A percentile compares a stretch with the other conserved stretches of the same genome.
Conservation (phyloP, 1,140 invertebrate genomes). For the Vollenhovia emeryi region DNA sequence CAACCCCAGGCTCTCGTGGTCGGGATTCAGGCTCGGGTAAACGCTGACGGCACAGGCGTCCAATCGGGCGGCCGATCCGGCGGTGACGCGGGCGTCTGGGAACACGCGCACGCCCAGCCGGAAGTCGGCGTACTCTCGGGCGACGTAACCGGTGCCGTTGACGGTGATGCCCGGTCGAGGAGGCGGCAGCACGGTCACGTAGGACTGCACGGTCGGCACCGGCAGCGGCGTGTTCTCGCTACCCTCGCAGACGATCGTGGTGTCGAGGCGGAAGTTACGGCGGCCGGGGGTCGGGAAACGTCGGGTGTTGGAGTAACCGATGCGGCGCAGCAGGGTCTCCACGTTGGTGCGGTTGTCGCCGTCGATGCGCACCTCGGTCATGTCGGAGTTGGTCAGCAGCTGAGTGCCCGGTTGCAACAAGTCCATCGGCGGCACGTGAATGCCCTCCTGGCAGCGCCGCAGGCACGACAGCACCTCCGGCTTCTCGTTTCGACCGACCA, state of each 20-base stretch:
- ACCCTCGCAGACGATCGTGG: slow-evolving; percentile 89
- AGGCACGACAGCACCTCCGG: slow-evolving; percentile 93
- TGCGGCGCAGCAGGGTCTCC: slow-evolving; percentile 93
- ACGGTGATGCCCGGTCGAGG: slow-evolving; percentile 94
- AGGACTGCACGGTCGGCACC: slow-evolving; percentile 91
- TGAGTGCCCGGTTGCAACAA: slow-evolving; percentile 91
- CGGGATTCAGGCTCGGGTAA: slow-evolving; percentile 96
- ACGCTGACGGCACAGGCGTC: slow-evolving; percentile 97
- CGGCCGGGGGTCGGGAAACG: slow-evolving; percentile 96
- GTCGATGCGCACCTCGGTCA: slow-evolving; percentile 96
- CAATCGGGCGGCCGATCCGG: slow-evolving; percentile 87
- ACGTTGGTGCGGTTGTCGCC: slow-evolving; percentile 96
- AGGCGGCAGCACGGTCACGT: slow-evolving; percentile 94
- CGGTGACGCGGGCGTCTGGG: slow-evolving; percentile 91
- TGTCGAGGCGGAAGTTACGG: slow-evolving; percentile 93
- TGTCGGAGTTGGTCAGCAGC: slow-evolving; percentile 90
- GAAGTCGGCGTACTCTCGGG: slow-evolving; percentile 94
- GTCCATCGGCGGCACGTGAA: slow-evolving; percentile 91
- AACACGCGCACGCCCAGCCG: slow-evolving; percentile 93
- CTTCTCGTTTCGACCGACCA: slow-evolving; percentile 93
- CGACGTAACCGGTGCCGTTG: slow-evolving; percentile 93
- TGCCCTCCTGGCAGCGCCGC: slow-evolving; percentile 94
- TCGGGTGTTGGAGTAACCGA: slow-evolving; percentile 96
- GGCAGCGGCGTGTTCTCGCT: slow-evolving; percentile 78
- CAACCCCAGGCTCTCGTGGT: slow-evolving; percentile 94